A percentile compares a stretch with the other conserved stretches of the same genome.
phyloP scores from a whole-genome alignment of 1,140 invertebrate genomes.

The Gryon sp. region DNA sequence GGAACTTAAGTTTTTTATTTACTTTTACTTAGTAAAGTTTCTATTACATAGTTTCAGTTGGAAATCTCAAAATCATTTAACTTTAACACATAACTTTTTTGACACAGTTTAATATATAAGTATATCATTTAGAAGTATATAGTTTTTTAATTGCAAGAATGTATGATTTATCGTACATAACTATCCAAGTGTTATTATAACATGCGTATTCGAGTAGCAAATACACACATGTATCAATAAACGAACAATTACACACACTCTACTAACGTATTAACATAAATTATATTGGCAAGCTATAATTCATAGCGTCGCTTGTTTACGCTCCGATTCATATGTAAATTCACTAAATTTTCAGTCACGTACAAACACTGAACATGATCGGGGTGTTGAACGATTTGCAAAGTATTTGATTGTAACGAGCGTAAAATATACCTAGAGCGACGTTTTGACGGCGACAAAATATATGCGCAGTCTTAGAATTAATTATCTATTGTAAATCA shows the following conservation, averaged over 20 bases:
- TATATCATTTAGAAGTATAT: constrained; percentile 17
- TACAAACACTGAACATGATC: too few species aligned
- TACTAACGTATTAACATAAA: constrained; percentile 35
- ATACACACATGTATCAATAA: constrained; percentile 30
- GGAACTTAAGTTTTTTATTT: too few species aligned
- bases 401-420: too few species aligned
- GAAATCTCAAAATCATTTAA: too few species aligned
- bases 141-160: constrained; percentile 27
- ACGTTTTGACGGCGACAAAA: too few species aligned
- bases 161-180: constrained; percentile 24
- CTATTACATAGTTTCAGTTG: not conserved
- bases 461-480: too few species aligned
- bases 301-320: constrained; percentile 36
- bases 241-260: constrained; percentile 38
- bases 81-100: too few species aligned
- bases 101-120: too few species aligned
- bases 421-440: too few species aligned
- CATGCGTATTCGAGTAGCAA: constrained; percentile 37
- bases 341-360: constrained; percentile 11
- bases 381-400: too few species aligned
- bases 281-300: constrained; percentile 36
- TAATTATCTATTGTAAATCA: too few species aligned
- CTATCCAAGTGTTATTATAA: constrained; percentile 26
- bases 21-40: too few species aligned
- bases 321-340: constrained; percentile 23